Evolutionary conservation across 1,140 invertebrate species (phyloP).

Genomic region (Hylaeus anthracinus): DNA sequence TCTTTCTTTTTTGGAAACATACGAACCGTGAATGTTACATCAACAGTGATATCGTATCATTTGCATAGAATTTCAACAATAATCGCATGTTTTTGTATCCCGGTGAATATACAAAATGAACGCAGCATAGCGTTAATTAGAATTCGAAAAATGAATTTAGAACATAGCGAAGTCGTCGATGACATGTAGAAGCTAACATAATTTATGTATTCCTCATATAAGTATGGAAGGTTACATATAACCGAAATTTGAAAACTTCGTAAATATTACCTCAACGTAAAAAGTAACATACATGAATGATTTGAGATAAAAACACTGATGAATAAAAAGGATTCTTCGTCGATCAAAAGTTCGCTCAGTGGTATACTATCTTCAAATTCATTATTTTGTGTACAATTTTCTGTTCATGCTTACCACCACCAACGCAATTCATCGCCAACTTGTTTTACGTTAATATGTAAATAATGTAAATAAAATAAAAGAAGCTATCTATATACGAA

Average conservation of each 20-base stretch:
- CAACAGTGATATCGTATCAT: slow-evolving; percentile 14
- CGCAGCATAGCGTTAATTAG: slow-evolving; percentile 19
- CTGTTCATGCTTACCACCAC: slow-evolving; percentile 51
- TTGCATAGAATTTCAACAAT: slow-evolving; percentile 18
- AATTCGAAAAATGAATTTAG: slow-evolving; percentile 17
- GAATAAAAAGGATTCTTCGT: slow-evolving; percentile 2
- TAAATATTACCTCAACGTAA: neutral
- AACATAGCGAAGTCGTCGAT: slow-evolving; percentile 15
- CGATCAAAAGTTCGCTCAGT: neutral
- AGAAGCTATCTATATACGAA: slow-evolving; percentile 20
- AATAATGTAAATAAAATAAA: slow-evolving; percentile 30
- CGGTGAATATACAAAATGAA: neutral
- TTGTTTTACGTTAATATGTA: slow-evolving; percentile 18
- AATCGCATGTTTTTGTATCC: slow-evolving; percentile 15
- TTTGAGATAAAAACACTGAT: slow-evolving; percentile 8
- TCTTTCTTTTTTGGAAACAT: slow-evolving; percentile 36
- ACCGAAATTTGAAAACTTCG: slow-evolving; percentile 9
- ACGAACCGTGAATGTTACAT: slow-evolving; percentile 39
- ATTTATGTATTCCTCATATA: neutral
- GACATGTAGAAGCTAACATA: neutral
- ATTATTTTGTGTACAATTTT: neutral
- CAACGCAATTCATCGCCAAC: slow-evolving; percentile 37
- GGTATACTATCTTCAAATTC: slow-evolving; percentile 7
- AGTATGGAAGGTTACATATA: slow-evolving; percentile 11
- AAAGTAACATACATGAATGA: slow-evolving; percentile 11